Evolutionary conservation across 2,797 vertebrate species (phyloP).

Genomic region (Danionella dracula): DNA sequence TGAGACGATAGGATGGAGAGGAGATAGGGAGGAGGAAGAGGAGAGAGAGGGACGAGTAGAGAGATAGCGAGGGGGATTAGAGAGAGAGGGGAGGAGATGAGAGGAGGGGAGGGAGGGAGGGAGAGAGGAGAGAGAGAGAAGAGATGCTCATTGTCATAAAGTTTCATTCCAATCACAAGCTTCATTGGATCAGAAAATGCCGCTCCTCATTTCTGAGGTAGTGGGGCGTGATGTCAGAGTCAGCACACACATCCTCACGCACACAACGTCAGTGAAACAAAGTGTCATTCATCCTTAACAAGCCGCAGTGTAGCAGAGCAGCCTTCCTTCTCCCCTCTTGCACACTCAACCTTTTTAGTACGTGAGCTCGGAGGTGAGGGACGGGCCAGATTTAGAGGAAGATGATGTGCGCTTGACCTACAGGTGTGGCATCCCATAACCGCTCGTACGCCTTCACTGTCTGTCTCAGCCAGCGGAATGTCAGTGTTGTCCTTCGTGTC

Average conservation of each 20-base stretch:
- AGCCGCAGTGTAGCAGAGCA: slow-evolving; percentile 9
- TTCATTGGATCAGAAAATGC: slow-evolving; percentile 77
- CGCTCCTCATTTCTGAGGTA: slow-evolving; percentile 59
- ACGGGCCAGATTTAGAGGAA: slow-evolving; percentile 6
- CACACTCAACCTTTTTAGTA: background rate
- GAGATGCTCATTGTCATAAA: slow-evolving; percentile 70
- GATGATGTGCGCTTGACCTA: slow-evolving; percentile 4
- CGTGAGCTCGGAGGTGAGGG: slow-evolving; percentile 8
- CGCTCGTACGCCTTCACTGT: background rate
- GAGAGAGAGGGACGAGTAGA: slow-evolving; percentile 12
- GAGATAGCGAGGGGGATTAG: background rate
- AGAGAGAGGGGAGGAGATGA: slow-evolving; percentile 10
- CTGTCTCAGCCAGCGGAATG: background rate
- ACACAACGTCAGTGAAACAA: slow-evolving; percentile 24
- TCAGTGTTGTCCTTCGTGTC: slow-evolving; percentile 1
- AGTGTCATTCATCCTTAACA: slow-evolving; percentile 38
- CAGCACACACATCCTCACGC: background rate
- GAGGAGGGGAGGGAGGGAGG: background rate
- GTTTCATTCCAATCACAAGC: slow-evolving; percentile 78
- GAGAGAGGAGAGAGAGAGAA: slow-evolving; percentile 39
- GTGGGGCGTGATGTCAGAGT: slow-evolving; percentile 49
- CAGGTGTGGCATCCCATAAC: background rate
- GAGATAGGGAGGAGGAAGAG: too few species aligned
- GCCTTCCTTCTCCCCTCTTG: slow-evolving; percentile 1
- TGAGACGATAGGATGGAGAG: too few species aligned